Evolutionary conservation across 2,113 vertebrate genomes (phyloP), one percentile per base, ranked within the genome.

Genomic region (Castor canadensis): DNA sequence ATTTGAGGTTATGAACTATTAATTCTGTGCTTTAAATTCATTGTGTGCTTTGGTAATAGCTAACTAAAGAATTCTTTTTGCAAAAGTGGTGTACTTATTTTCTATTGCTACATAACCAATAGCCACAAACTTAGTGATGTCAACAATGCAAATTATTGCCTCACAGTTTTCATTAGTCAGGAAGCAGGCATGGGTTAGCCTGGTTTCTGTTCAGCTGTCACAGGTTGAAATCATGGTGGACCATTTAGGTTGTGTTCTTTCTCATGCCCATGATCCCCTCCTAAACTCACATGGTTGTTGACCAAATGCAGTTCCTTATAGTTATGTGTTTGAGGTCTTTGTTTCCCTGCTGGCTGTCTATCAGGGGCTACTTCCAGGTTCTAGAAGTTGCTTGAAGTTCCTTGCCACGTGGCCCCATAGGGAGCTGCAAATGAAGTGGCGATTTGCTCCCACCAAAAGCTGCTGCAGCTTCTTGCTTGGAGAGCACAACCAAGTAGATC

Each of bases 181-280:
- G 22, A 4, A 24, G 19, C 26, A 4, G 24, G 15, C 38, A 1
- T 47, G 16, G 19, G 26, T 2, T 38, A 6, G 4, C 40, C 22
- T 24, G 24, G 45, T 28, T 35, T 69, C 38, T 43, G 62, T 26
- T 30, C 28, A 26, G 17, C 6, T 35, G 28, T 66, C 6, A 1
- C 30, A 40, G 71, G 64, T 45, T 22, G 87, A 9, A 52, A 35
- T 32, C 17, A 26, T 3, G 1, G 15, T 3, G 19, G 15, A 12
- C 3, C 1, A 1, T 9, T 22, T 17, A 4, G 24, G 15, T 58
- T 72, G 6, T 6, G 0, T n/a, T 83, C 47, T 30, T 66, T 66
- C 22, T 43, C 5, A 9, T 1, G 10, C 4, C 6, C 6, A 16
- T 1, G 9, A 22, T 26, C 54, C 30, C 40, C 2, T 43, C 19